A percentile compares a stretch with the other conserved stretches of the same genome.
Conservation (phyloP, 2,888 invertebrate genomes). For the Axea sp. region DNA sequence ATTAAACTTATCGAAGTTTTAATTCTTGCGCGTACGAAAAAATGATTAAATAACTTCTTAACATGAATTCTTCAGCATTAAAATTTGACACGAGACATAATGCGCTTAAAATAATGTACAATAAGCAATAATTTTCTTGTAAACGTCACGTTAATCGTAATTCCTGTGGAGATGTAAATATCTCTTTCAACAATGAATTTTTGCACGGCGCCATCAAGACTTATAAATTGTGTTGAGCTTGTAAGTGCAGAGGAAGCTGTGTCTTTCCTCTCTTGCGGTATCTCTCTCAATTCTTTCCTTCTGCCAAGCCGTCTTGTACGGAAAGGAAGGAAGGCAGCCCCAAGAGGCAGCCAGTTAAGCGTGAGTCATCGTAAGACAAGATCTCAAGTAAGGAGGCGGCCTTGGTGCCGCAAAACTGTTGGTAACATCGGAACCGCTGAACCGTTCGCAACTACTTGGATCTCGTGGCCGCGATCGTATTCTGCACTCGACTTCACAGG, state of each 20-base stretch:
- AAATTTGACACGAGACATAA: no score
- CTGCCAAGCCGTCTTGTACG: slow-evolving; percentile 36
- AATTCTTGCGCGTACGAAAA: no score
- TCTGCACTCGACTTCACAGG: slow-evolving; percentile 57
- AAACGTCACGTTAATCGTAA: slow-evolving; percentile 42
- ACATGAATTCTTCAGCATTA: no score
- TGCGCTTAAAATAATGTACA: slow-evolving; percentile 17
- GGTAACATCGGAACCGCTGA: slow-evolving; percentile 70
- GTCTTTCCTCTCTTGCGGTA: slow-evolving; percentile 34
- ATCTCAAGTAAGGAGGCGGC: slow-evolving; percentile 74
- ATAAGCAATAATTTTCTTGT: slow-evolving; percentile 26
- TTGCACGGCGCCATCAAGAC: slow-evolving; percentile 43
- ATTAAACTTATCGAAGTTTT: no score
- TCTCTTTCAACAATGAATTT: slow-evolving; percentile 46
- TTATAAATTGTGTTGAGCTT: slow-evolving; percentile 55
- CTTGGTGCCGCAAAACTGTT: slow-evolving; percentile 73
- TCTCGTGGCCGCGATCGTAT: slow-evolving; percentile 60
- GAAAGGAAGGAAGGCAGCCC: slow-evolving; percentile 64
- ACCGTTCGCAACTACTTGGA: slow-evolving; percentile 44
- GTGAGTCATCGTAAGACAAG: slow-evolving; percentile 70
- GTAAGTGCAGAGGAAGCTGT: slow-evolving; percentile 49
- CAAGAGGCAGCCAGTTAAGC: slow-evolving; percentile 65
- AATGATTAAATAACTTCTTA: no score
- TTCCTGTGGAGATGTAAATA: slow-evolving; percentile 27
- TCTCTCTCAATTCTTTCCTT: slow-evolving; percentile 25